A percentile compares a stretch with the other conserved stretches of the same genome.
Evolutionary conservation across 2,797 vertebrate genomes (phyloP).

Genomic region (Lerista edwardsae): DNA sequence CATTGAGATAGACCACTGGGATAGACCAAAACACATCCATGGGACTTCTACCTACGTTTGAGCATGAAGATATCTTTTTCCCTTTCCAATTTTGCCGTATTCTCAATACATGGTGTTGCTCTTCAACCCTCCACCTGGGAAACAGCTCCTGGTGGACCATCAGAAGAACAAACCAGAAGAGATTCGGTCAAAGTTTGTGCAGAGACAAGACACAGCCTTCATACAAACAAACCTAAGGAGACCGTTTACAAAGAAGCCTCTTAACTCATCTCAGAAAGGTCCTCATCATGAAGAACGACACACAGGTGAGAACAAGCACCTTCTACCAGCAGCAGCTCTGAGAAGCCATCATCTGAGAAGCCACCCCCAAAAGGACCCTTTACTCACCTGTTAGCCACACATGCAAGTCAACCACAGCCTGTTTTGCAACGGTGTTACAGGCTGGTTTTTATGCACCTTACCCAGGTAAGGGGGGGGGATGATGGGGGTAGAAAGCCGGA

Average conservation of each 20-base stretch:
- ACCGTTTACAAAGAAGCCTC: not conserved
- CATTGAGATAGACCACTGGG: too few species aligned
- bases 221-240: not conserved
- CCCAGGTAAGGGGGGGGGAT: not conserved
- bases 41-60: too few species aligned
- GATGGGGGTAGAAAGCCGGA: conserved; percentile 17
- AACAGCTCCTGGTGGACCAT: not conserved
- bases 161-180: not conserved
- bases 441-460: conserved; percentile 27
- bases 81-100: not conserved
- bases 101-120: too few species aligned
- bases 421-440: not conserved
- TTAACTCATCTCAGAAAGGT: not conserved
- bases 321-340: too few species aligned
- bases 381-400: conserved; percentile 18
- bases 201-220: not conserved
- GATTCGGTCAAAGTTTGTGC: not conserved
- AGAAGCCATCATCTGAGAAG: not conserved
- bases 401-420: not conserved
- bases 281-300: not conserved
- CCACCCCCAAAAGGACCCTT: not conserved
- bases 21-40: too few species aligned
- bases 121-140: not conserved
- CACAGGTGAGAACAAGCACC: not conserved
- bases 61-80: too few species aligned